These are phyloP conservation scores for Myripristis jacobus DNA, from an alignment of 2,797 vertebrate genomes.

Conservation along the genomic window DNA sequence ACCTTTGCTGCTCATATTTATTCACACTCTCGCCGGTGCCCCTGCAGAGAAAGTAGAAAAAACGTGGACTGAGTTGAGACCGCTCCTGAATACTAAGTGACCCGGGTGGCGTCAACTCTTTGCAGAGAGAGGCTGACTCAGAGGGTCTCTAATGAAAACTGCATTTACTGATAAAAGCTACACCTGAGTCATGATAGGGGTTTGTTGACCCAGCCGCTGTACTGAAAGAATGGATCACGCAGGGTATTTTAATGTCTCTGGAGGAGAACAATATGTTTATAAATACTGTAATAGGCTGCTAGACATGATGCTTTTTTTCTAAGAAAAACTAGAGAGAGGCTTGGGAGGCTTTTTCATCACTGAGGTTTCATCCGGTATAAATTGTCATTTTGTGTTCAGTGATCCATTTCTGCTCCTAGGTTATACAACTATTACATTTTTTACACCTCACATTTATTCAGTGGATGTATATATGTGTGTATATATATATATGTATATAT, in stretches of 20 bases:
- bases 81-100: conserved; percentile 55
- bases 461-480: too few species aligned
- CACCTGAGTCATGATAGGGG: conserved; percentile 5
- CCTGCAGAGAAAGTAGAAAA: conserved; percentile 58
- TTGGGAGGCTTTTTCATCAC: neutral
- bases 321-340: too few species aligned
- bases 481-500: conserved; percentile 2
- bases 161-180: conserved; percentile 32
- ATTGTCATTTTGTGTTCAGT: too few species aligned
- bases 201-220: neutral
- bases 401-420: too few species aligned
- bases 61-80: conserved; percentile 19
- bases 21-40: conserved; percentile 14
- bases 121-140: conserved; percentile 50
- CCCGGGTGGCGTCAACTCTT: conserved; percentile 37
- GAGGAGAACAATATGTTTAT: neutral
- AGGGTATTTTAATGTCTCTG: neutral
- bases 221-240: neutral
- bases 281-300: neutral
- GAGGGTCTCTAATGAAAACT: conserved; percentile 42
- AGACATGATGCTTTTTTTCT: neutral
- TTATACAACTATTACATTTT: too few species aligned
- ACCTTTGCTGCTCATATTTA: conserved; percentile 18
- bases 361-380: too few species aligned
- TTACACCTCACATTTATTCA: neutral